Evolutionary conservation across 2,888 invertebrate species (phyloP).

Genomic region (Apamea crenata): DNA sequence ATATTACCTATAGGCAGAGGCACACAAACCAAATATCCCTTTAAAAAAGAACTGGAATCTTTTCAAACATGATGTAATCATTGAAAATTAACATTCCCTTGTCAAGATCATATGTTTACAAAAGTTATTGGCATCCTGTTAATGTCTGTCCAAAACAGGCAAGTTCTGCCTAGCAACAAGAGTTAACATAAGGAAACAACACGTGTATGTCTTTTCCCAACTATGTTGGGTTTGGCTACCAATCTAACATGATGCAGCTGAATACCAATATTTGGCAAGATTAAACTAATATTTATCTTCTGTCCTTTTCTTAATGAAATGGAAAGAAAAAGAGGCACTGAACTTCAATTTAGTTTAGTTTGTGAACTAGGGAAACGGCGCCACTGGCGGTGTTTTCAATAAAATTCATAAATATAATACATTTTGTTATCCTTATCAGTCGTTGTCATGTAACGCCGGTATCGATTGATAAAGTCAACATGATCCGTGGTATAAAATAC

Average conservation of each 20-base stretch:
- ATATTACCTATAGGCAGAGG: not conserved
- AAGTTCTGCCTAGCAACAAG: not conserved
- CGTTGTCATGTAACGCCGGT: conserved; percentile 21
- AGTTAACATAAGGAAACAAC: not conserved
- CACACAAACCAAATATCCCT: not conserved
- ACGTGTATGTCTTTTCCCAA: not conserved
- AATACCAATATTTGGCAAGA: no score
- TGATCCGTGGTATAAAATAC: conserved; percentile 24
- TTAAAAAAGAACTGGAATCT: not conserved
- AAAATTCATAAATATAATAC: not conserved
- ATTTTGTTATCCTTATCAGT: conserved; percentile 20
- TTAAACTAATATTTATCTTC: no score
- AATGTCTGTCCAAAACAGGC: not conserved
- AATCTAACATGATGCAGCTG: no score
- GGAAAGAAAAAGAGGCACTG: no score
- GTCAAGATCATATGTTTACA: not conserved
- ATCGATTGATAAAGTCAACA: conserved; percentile 38
- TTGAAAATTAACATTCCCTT: conserved; percentile 16
- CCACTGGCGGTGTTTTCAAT: not conserved
- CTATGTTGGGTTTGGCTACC: no score
- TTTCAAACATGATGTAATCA: not conserved
- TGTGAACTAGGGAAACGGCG: not conserved
- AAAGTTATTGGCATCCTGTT: not conserved
- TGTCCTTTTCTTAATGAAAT: no score
- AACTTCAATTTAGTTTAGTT: no score